A percentile compares a stretch with the other conserved stretches of the same genome.
Conservation (phyloP, 1,140 invertebrate genomes). For the Drosophila cardini region DNA sequence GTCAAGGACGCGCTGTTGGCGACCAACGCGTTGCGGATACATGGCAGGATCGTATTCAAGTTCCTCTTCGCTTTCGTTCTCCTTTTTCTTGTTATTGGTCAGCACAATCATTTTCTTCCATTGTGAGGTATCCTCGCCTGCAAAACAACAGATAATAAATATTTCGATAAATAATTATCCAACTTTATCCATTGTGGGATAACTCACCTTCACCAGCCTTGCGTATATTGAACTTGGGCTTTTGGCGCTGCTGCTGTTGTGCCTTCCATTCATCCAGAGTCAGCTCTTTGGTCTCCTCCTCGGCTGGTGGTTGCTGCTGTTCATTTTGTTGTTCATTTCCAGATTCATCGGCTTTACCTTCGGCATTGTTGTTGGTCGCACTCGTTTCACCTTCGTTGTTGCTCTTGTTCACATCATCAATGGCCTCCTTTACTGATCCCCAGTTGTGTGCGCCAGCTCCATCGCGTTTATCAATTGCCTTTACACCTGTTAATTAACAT, state of each 20-base stretch:
- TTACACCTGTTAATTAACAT: conserved; percentile 88
- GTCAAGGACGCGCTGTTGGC: conserved; percentile 93
- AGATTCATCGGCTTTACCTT: conserved; percentile 76
- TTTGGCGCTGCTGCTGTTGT: conserved; percentile 89
- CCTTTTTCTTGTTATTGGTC: conserved; percentile 85
- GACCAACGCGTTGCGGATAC: conserved; percentile 94
- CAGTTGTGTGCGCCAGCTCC: conserved; percentile 97
- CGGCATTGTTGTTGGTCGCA: conserved; percentile 68
- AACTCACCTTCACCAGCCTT: conserved; percentile 93
- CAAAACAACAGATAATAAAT: not conserved
- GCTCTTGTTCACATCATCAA: conserved; percentile 89
- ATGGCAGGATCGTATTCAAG: conserved; percentile 91
- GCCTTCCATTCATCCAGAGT: conserved; percentile 96
- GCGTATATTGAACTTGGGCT: conserved; percentile 94
- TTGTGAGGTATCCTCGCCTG: conserved; percentile 92
- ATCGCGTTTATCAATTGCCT: conserved; percentile 96
- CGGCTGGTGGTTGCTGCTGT: conserved; percentile 85
- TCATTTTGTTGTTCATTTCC: conserved; percentile 86
- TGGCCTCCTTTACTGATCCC: conserved; percentile 96
- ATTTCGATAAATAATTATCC: not conserved
- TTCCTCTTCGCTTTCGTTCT: conserved; percentile 88
- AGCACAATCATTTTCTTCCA: conserved; percentile 95
- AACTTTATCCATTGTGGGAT: not conserved
- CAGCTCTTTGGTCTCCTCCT: conserved; percentile 92
- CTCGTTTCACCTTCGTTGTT: conserved; percentile 85